Base-by-base conservation (phyloP, 1,140 invertebrate genomes). In the Plodia interpunctella region DNA sequence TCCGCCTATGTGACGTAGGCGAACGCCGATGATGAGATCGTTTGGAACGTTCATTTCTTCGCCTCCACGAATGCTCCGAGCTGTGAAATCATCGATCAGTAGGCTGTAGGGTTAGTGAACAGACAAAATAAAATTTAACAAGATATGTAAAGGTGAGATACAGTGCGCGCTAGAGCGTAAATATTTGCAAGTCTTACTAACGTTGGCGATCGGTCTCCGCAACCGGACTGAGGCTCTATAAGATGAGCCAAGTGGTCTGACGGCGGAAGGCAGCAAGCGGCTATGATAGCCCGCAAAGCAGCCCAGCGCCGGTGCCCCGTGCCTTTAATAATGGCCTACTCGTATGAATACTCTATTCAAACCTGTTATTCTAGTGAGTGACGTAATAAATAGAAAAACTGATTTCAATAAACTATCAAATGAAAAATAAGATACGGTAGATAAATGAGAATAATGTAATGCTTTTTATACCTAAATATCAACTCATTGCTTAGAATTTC, bases 41-140 rank as follows among this genome's bases (percentile, higher is more conserved):
- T 87, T 92, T 92, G 62, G 91, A 92, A 63, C 92, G 91, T 80
- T 92, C 91, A 87, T 91, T 91, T 71, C 91, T 90, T 63, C 92
- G 90, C 71, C 91, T 90, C 87, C 91, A 92, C 76, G 90, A 91
- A 76, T 91, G 91, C 85, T 92, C 92, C 80, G 91, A 92, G 87
- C 92, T 92, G 87, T 81, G 84, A 82, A 87, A 89, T 89, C 77
- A 85, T 76, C 80, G 80, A 83, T 85, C 84, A 70, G 68, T 57
- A 76, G 78, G 76, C 78, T 87, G 60, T 85, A 87, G 83, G 82
- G 85, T 87, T 87, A 85, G 83, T 83, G 73, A 75, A 62, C 68
- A 72, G 68, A 75, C 69, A 55, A 68, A 70, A 63, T 61, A 72
- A 58, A 61, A 66, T 59, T 67, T 58, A 63, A 60, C 62, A 70